phyloP scores from a whole-genome alignment of 2,797 vertebrate species.

The Aplochiton taeniatus region DNA sequence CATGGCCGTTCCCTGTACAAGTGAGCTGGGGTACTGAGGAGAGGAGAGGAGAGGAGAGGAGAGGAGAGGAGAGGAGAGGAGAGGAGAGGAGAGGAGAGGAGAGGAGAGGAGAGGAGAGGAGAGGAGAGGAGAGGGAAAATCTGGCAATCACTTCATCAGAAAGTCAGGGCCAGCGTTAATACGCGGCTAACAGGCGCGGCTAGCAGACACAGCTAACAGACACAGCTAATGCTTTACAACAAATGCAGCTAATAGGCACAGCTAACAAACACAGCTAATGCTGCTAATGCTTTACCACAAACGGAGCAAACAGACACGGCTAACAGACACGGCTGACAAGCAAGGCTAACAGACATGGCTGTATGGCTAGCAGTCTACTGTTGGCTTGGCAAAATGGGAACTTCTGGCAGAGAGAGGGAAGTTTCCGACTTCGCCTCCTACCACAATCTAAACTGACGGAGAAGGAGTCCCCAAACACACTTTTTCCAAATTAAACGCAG shows the following conservation, averaged over 20 bases:
- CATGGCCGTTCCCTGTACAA: too few species aligned
- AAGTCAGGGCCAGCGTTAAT: neutral
- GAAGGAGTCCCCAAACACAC: slow-evolving; percentile 39
- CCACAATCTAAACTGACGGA: slow-evolving; percentile 25
- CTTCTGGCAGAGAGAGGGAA: slow-evolving; percentile 33
- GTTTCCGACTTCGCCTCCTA: slow-evolving; percentile 51
- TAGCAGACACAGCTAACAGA: too few species aligned
- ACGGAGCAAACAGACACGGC: too few species aligned
- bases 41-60: neutral
- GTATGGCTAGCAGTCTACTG: slow-evolving; percentile 46
- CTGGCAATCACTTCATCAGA: too few species aligned
- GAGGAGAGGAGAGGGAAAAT: neutral
- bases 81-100: neutral
- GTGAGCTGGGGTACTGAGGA: neutral
- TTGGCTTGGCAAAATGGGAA: neutral
- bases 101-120: neutral
- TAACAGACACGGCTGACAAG: too few species aligned
- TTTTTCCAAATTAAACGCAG: slow-evolving; percentile 65
- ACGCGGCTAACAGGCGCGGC: too few species aligned
- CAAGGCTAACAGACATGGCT: too few species aligned
- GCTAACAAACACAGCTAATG: too few species aligned
- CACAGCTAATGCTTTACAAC: too few species aligned
- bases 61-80: neutral
- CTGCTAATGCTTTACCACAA: too few species aligned
- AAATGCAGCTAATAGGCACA: too few species aligned